Percentiles rank a stretch among this genome's conserved stretches.
phyloP scores from a whole-genome alignment of 1,140 invertebrate species.

The Bombus superbus region DNA sequence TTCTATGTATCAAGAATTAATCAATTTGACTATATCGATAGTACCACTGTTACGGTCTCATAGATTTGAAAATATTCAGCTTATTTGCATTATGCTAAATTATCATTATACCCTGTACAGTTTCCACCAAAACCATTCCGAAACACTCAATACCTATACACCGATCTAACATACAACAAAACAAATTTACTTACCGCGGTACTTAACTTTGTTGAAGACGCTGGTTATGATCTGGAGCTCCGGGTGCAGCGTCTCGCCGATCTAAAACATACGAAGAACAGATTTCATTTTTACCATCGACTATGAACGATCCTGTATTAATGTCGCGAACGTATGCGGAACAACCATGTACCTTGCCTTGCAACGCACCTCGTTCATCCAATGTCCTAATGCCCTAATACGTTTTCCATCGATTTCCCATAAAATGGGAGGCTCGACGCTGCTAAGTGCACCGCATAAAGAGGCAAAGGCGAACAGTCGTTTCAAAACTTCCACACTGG shows the following conservation, averaged over 20 bases:
- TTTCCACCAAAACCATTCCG: not conserved
- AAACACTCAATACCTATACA: not conserved
- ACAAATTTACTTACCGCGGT: conserved; percentile 87
- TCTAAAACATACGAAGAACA: conserved; percentile 84
- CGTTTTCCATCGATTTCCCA: conserved; percentile 76
- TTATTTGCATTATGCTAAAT: too few relatives aligned
- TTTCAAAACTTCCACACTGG: conserved; percentile 74
- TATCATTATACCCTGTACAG: too few relatives aligned
- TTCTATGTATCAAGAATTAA: too few relatives aligned
- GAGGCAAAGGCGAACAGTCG: conserved; percentile 73
- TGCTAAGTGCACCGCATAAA: conserved; percentile 75
- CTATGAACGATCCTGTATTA: not conserved
- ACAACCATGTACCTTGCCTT: not conserved
- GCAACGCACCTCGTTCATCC: conserved; percentile 10
- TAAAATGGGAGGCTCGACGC: conserved; percentile 68
- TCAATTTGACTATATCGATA: too few relatives aligned
- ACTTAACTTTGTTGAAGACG: conserved; percentile 91
- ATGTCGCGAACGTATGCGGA: too few relatives aligned
- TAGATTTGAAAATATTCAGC: too few relatives aligned
- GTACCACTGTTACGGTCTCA: too few relatives aligned
- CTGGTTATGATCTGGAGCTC: conserved; percentile 94
- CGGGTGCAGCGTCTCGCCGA: conserved; percentile 92
- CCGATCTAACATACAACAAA: not conserved
- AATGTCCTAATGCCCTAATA: conserved; percentile 68
- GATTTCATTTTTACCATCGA: conserved; percentile 49